Evolutionary conservation across 2,113 vertebrate genomes (phyloP).

Genomic region (Cichladusa arquata): DNA sequence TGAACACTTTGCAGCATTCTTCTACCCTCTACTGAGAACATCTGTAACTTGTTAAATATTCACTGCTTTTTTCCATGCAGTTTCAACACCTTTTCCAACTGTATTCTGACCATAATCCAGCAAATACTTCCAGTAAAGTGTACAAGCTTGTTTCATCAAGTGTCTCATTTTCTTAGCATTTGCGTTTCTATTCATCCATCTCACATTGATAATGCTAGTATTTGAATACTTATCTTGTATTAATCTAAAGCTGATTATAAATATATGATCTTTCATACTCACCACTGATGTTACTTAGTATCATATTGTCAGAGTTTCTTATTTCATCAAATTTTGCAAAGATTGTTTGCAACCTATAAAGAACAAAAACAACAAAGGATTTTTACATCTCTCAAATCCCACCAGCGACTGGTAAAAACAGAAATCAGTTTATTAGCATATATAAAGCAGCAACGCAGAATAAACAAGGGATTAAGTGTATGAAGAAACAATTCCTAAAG

Average conservation of each 20-base stretch:
- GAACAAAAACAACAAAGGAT: constrained; percentile 15
- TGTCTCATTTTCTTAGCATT: background rate
- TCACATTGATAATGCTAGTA: background rate
- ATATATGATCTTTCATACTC: constrained; percentile 59
- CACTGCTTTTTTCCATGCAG: background rate
- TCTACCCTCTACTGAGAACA: background rate
- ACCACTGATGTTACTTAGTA: constrained; percentile 87
- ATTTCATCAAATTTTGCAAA: constrained; percentile 95
- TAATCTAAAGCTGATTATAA: background rate
- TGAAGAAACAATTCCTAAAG: background rate
- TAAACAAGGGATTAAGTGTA: background rate
- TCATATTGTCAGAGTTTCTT: constrained; percentile 89
- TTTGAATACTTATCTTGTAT: background rate
- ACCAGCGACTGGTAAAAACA: background rate
- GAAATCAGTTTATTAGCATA: background rate
- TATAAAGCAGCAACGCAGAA: background rate
- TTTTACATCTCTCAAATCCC: background rate
- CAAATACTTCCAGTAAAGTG: background rate
- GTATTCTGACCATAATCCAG: background rate
- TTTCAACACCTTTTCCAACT: background rate
- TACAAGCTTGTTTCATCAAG: background rate
- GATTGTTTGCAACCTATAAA: constrained; percentile 88
- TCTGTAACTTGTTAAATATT: background rate
- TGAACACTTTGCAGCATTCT: background rate
- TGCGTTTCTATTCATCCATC: background rate